Evolutionary conservation across 2,888 invertebrate species (phyloP).

Genomic region (Balanococcus diminutus): DNA sequence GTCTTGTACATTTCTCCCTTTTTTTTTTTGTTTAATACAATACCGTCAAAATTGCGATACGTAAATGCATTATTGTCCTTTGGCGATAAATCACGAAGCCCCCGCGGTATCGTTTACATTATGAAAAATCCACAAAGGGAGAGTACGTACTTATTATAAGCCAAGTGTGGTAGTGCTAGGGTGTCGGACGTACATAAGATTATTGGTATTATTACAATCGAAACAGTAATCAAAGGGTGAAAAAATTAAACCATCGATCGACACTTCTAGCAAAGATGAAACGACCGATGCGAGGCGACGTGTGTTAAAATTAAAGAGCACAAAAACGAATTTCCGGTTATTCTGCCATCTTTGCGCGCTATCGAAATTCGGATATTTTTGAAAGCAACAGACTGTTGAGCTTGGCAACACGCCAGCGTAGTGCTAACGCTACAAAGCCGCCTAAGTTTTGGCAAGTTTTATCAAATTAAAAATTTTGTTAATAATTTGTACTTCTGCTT

Average conservation of each 20-base stretch:
- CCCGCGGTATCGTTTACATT: conserved; percentile 52
- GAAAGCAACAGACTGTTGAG: conserved; percentile 36
- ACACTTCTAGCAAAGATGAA: background rate
- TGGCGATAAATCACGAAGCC: conserved; percentile 53
- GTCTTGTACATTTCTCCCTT: conserved; percentile 31
- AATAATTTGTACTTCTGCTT: background rate
- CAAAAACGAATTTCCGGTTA: conserved; percentile 23
- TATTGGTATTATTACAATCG: conserved; percentile 16
- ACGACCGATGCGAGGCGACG: background rate
- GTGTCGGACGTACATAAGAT: background rate
- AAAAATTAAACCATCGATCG: conserved; percentile 47
- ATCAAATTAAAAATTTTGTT: conserved; percentile 35
- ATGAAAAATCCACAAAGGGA: background rate
- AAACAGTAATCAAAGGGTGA: conserved; percentile 48
- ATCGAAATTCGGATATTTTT: conserved; percentile 37
- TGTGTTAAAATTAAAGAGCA: background rate
- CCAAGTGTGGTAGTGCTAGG: background rate
- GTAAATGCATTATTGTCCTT: conserved; percentile 49
- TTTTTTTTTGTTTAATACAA: conserved; percentile 1
- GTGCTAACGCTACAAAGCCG: background rate
- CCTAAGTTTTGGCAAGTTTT: conserved; percentile 28
- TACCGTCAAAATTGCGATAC: conserved; percentile 51
- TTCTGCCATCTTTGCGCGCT: conserved; percentile 16
- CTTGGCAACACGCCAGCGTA: background rate
- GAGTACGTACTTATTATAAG: background rate